Percentiles rank a stretch among this genome's conserved stretches.
phyloP scores from a whole-genome alignment of 2,888 invertebrate genomes.

The Euproctis similis region DNA sequence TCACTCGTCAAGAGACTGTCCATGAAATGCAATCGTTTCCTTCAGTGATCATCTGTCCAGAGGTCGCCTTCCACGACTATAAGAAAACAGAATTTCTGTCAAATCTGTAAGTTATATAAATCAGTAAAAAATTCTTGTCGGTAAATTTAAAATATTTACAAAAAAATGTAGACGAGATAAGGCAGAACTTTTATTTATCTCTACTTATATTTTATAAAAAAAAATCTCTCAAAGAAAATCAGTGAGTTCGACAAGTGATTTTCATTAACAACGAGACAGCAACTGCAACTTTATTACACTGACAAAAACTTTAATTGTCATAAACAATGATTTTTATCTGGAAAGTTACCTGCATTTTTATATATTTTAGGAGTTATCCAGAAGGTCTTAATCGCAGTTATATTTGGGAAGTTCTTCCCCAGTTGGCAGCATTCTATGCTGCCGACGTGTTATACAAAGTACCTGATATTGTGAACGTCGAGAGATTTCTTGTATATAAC shows the following conservation, averaged over 20 bases:
- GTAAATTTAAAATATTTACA: neutral
- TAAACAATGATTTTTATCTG: too few species aligned
- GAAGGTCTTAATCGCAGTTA: constrained; percentile 25
- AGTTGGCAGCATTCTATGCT: constrained; percentile 42
- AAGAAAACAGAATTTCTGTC: constrained; percentile 36
- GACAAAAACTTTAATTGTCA: too few species aligned
- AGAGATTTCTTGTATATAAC: constrained; percentile 37
- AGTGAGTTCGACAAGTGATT: neutral
- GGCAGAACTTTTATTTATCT: too few species aligned
- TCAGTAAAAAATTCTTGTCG: too few species aligned
- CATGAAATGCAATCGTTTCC: constrained; percentile 30
- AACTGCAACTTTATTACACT: too few species aligned
- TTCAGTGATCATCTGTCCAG: constrained; percentile 44
- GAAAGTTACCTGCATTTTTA: too few species aligned
- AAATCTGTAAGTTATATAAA: constrained; percentile 36
- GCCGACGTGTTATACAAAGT: constrained; percentile 30
- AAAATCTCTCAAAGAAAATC: neutral
- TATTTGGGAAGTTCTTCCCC: constrained; percentile 25
- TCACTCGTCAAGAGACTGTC: constrained; percentile 23
- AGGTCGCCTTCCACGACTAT: constrained; percentile 28
- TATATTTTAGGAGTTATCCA: constrained; percentile 37
- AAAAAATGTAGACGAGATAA: too few species aligned
- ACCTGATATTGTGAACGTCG: constrained; percentile 31
- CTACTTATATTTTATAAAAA: too few species aligned
- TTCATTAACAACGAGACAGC: neutral